Base-by-base conservation (phyloP, 2,113 vertebrate genomes). In the Nanorana parkeri region DNA sequence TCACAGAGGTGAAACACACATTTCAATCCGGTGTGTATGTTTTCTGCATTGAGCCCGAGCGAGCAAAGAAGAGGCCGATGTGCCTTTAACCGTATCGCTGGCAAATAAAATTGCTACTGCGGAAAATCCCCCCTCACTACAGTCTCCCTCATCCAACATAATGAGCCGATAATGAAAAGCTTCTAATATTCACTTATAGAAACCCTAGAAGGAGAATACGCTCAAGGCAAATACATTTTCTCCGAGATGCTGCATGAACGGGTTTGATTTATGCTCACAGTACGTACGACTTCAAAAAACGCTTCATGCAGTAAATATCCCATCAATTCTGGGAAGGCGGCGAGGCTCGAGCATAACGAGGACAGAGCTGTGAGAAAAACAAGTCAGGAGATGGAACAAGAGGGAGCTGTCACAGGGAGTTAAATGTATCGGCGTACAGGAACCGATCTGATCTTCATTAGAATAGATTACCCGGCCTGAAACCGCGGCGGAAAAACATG, bases 81-180 rank as follows among this genome's bases (percentile, higher is more conserved):
- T 10, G 10, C 41, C 41, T 47, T 47, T 47, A 47, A 47, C 41
- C 41, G 13, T 47, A 47, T 47, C 41, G 41, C 41, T 15, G 41
- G 41, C 11, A 47, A 47, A 47, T 47, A 47, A 47, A 47, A 47
- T 47, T 47, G 41, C 41, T 47, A 47, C 41, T 47, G 41, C 41
- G 41, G 41, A 47, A 47, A 47, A 47, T 47, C 41, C 41, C 41
- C 41, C 41, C 41, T 47, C 41, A 47, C 41, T 15, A 13, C 41
- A 52, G 41, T 23, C 21, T 52, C 21, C 24, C 58, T 36, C 29
- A 60, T 60, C 54, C 73, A 5, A 23, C 28, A 47, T 77, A 77
- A 77, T 36, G 56, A 77, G 36, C n/a, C 8, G 74, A 21, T 64
- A 77, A 77, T 64, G 74, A 63, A 47, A 63, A 17, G 58, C 58